A percentile compares a stretch with the other conserved stretches of the same genome.
Conservation (phyloP, 2,888 invertebrate genomes). For the Timema cristinae region DNA sequence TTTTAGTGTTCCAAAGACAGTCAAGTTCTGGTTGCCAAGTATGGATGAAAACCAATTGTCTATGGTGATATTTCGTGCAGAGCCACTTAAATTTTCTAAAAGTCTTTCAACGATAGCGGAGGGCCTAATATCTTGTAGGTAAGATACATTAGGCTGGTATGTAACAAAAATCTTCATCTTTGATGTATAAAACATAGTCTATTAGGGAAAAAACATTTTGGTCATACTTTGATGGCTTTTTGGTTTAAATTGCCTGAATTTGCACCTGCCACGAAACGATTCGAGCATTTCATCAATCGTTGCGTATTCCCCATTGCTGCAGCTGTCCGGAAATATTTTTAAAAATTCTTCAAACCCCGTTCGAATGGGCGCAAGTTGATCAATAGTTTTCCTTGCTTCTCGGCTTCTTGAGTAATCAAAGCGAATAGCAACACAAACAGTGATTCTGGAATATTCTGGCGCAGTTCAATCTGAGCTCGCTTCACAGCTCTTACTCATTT, state of each 20-base stretch:
- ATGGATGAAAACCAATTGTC: constrained; percentile 20
- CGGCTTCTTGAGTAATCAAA: constrained; percentile 16
- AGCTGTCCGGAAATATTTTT: constrained; percentile 5
- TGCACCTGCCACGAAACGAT: constrained; percentile 15
- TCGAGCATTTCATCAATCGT: constrained; percentile 22
- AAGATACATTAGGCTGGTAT: constrained; percentile 17
- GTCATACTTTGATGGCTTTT: constrained; percentile 20
- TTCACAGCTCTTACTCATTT: constrained; percentile 1
- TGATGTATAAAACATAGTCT: constrained; percentile 16
- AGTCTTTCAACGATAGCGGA: not conserved
- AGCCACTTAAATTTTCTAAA: not conserved
- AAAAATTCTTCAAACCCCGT: constrained; percentile 16
- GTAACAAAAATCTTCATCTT: constrained; percentile 20
- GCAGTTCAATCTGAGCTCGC: constrained; percentile 6
- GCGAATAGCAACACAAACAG: constrained; percentile 13
- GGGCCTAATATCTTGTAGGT: not conserved
- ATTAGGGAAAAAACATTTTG: constrained; percentile 14
- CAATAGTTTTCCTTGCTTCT: not conserved
- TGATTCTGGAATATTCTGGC: not conserved
- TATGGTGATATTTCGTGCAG: not conserved
- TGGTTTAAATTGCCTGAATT: constrained; percentile 13
- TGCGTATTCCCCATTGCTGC: constrained; percentile 3
- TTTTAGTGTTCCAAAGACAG: constrained; percentile 31
- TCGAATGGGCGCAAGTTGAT: constrained; percentile 16
- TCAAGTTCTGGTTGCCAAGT: constrained; percentile 26